Evolutionary conservation across 2,113 vertebrate species (phyloP), one percentile per base, ranked within the genome.

Genomic region (Salvelinus fontinalis): DNA sequence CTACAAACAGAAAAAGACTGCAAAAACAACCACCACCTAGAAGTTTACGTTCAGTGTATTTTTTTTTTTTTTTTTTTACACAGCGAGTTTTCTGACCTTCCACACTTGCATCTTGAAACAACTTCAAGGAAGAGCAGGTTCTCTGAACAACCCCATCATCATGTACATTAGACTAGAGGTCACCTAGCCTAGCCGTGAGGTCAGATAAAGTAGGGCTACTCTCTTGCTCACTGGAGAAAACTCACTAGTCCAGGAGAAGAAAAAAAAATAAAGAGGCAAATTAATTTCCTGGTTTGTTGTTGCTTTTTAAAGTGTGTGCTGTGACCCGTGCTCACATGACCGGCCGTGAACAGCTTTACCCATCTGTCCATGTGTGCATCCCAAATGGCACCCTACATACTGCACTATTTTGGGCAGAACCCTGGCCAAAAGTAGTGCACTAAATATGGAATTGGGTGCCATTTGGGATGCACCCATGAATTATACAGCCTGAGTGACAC

Each of bases 401-500:
- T 54, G 16, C 14, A 54, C 4, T 18, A 54, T 9, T 44, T 44
- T 44, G 49, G 3, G 3, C 14, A 39, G 8, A 39, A 8, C 39
- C 39, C 39, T 51, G 12, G 51, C 16, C 51, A 54, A 18, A 54
- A 54, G 14, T 18, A 18, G 51, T 54, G 5, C 13, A 54, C 51
- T 54, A 54, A 54, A 18, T 54, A 18, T 14, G 51, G 51, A 54
- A 18, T 14, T 5, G 51, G 39, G 9, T 54, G 51, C 51, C 12
- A 18, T 54, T 16, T 16, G 14, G 51, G 14, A 54, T 5, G 16
- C 14, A 54, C 14, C 1, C 16, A 83, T 86, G 54, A 88, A 86
- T 88, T 79, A 88, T 88, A 71, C 70, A 85, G 83, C 62, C 66
- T 60, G 80, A 84, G 49, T 51, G 49, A 51, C 75, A 76, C 79